Conservation (phyloP, 1,140 invertebrate genomes). For the Brachionus rubens region DNA sequence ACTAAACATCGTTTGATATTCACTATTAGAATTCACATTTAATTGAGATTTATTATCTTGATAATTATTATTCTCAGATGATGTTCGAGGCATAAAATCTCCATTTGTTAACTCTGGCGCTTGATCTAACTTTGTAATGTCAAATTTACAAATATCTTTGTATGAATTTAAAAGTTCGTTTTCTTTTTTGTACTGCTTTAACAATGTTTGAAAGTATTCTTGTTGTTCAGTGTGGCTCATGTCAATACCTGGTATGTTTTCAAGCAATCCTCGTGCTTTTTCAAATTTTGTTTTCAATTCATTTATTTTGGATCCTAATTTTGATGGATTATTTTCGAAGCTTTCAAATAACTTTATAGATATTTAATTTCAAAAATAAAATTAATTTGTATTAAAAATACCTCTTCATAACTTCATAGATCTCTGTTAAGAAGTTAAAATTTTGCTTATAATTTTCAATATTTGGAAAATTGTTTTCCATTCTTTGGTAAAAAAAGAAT, state of each 20-base stretch:
- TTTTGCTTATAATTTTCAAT: conserved; percentile 8
- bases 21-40: background rate
- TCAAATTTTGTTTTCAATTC: conserved; percentile 45
- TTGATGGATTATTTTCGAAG: conserved; percentile 44
- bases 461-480: conserved; percentile 22
- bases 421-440: conserved; percentile 43
- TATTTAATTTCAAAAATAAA: background rate
- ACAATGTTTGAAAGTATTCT: conserved; percentile 25
- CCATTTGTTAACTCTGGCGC: background rate
- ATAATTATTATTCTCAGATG: background rate
- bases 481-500: background rate
- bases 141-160: conserved; percentile 40
- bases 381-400: background rate
- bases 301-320: conserved; percentile 37
- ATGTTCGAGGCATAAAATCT: background rate
- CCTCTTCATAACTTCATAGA: conserved; percentile 44
- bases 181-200: conserved; percentile 43
- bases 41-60: background rate
- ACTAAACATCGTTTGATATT: conserved; percentile 1
- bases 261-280: conserved; percentile 13
- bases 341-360: background rate
- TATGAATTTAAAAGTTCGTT: conserved; percentile 15
- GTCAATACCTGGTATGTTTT: conserved; percentile 36
- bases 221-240: conserved; percentile 27
- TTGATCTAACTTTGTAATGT: conserved; percentile 26